Evolutionary conservation across 2,888 invertebrate genomes (phyloP).

Genomic region (Bellardia pandia): DNA sequence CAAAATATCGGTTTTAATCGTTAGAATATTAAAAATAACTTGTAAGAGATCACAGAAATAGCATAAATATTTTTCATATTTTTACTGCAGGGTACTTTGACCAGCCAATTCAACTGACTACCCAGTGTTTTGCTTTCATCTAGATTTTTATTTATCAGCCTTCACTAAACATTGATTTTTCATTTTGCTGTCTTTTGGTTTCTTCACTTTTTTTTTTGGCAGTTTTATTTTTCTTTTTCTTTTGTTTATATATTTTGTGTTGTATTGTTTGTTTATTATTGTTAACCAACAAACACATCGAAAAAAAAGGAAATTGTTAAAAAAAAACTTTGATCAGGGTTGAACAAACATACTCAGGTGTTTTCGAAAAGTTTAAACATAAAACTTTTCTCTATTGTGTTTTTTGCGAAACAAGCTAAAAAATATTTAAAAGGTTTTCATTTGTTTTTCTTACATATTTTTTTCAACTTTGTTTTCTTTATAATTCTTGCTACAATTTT

Average conservation of each 20-base stretch:
- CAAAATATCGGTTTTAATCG: too few species aligned
- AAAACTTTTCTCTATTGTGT: constrained; percentile 52
- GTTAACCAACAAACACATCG: constrained; percentile 21
- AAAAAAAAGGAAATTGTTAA: constrained; percentile 33
- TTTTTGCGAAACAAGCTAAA: neutral
- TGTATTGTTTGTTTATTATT: constrained; percentile 26
- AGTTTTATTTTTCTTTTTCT: constrained; percentile 5
- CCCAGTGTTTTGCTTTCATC: neutral
- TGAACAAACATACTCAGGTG: constrained; percentile 67
- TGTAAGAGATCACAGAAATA: too few species aligned
- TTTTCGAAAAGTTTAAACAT: constrained; percentile 55
- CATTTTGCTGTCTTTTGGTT: constrained; percentile 31
- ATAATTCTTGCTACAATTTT: neutral
- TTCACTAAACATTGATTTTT: constrained; percentile 55
- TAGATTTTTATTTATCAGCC: constrained; percentile 35
- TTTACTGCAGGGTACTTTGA: too few species aligned
- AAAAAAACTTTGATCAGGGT: constrained; percentile 62
- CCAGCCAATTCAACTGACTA: neutral
- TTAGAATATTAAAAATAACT: too few species aligned
- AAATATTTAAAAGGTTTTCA: constrained; percentile 3
- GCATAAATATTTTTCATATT: too few species aligned
- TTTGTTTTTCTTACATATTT: neutral
- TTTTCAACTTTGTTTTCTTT: neutral
- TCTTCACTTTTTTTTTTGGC: constrained; percentile 1
- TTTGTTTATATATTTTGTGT: constrained; percentile 32